Evolutionary conservation across 1,140 invertebrate species (phyloP).

Genomic region (Latrodectus geometricus): DNA sequence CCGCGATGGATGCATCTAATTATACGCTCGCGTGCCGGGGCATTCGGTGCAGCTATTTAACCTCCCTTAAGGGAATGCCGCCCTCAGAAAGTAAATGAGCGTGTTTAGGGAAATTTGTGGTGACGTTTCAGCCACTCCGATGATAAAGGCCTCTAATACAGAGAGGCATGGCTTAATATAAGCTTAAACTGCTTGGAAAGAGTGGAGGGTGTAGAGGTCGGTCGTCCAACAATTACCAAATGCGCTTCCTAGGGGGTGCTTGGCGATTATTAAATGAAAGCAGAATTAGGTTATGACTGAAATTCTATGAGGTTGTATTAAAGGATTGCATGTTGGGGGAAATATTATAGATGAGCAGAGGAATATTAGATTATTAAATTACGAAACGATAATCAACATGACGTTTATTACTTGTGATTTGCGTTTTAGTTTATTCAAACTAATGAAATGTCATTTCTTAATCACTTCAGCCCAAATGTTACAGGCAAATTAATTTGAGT

Average conservation of each 20-base stretch:
- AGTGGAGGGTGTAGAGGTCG: too few species aligned
- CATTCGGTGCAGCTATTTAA: constrained; percentile 42
- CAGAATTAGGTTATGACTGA: neutral
- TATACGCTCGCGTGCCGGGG: constrained; percentile 42
- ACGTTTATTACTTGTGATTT: too few species aligned
- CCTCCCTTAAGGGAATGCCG: constrained; percentile 35
- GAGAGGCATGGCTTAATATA: neutral
- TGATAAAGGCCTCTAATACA: constrained; percentile 42
- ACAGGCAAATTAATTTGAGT: too few species aligned
- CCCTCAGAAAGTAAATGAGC: constrained; percentile 49
- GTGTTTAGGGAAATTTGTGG: constrained; percentile 59
- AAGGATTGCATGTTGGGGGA: too few species aligned
- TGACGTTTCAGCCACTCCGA: constrained; percentile 29
- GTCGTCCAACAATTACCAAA: neutral
- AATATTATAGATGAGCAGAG: too few species aligned
- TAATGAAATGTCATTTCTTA: too few species aligned
- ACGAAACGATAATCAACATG: too few species aligned
- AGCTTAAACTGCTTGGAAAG: neutral
- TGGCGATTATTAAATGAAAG: neutral
- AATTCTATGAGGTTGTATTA: neutral
- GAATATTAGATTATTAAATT: too few species aligned
- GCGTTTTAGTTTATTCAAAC: too few species aligned
- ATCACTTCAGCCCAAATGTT: too few species aligned
- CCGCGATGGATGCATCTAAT: constrained; percentile 51
- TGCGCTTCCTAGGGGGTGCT: neutral